phyloP scores from a whole-genome alignment of 2,888 invertebrate species.

The Drosophila kambysellisi region DNA sequence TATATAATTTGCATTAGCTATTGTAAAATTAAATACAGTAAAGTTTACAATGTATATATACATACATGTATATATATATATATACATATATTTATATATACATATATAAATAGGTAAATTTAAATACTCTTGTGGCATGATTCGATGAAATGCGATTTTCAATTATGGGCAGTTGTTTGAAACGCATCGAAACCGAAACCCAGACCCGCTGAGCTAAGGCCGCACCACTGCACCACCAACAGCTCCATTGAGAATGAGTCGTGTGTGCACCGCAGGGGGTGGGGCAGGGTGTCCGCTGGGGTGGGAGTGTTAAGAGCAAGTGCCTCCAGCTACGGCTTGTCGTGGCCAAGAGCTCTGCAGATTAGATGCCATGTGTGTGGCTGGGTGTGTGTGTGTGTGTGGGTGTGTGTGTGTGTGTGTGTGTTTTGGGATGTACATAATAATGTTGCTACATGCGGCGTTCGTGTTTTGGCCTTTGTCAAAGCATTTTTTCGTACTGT shows the following conservation, averaged over 20 bases:
- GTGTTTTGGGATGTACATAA: conserved; percentile 24
- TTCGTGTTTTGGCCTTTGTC: conserved; percentile 37
- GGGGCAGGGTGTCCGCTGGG: not conserved
- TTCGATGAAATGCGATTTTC: conserved; percentile 59
- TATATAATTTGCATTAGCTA: not conserved
- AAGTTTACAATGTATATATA: too few species aligned
- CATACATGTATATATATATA: too few species aligned
- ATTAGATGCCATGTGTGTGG: conserved; percentile 12
- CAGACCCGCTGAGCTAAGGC: not conserved
- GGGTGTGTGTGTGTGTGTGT: conserved; percentile 9
- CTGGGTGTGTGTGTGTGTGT: conserved; percentile 5
- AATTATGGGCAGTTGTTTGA: conserved; percentile 73
- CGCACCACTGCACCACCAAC: not conserved
- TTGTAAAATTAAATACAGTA: conserved; percentile 18
- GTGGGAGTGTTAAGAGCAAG: not conserved
- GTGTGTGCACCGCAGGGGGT: not conserved
- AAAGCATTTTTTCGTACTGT: conserved; percentile 57
- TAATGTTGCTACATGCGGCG: conserved; percentile 52
- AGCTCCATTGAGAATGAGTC: not conserved
- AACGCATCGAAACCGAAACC: conserved; percentile 32
- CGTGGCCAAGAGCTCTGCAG: not conserved
- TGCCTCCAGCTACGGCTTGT: not conserved
- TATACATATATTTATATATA: too few species aligned
- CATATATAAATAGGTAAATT: not conserved
- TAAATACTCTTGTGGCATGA: conserved; percentile 38